Conservation (phyloP, 2,113 vertebrate genomes). For the Atractosteus spatula region DNA sequence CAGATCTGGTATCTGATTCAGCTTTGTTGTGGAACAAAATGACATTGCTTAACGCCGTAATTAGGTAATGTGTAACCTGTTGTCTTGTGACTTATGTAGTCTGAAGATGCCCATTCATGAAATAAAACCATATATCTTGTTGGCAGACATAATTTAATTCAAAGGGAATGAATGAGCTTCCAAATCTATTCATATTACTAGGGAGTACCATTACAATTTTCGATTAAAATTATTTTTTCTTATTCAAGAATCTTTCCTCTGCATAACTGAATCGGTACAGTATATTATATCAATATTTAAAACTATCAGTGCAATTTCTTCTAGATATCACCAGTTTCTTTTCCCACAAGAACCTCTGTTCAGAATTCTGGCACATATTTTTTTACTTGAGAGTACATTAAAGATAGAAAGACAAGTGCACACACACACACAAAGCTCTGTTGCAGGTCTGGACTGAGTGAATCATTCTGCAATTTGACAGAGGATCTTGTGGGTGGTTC, state of each 20-base stretch:
- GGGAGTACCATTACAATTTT: background rate
- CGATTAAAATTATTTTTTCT: background rate
- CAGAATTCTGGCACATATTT: background rate
- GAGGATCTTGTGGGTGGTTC: background rate
- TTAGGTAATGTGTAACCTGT: no score
- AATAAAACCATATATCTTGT: background rate
- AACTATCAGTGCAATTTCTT: no score
- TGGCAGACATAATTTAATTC: background rate
- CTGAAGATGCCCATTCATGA: background rate
- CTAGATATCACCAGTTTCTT: no score
- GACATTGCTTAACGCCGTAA: no score
- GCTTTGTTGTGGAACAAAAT: no score
- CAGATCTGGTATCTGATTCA: no score
- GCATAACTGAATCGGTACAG: background rate
- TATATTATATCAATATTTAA: conserved; percentile 7
- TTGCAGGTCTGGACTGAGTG: background rate
- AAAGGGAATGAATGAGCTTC: background rate
- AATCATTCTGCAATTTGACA: background rate
- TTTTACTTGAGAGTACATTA: background rate
- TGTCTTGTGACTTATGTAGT: no score
- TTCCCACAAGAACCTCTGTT: background rate
- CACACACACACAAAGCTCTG: background rate
- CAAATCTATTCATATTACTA: background rate
- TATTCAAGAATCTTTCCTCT: background rate
- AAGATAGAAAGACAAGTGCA: background rate